phyloP scores from a whole-genome alignment of 2,888 invertebrate species.

The Yponomeuta evonymella region DNA sequence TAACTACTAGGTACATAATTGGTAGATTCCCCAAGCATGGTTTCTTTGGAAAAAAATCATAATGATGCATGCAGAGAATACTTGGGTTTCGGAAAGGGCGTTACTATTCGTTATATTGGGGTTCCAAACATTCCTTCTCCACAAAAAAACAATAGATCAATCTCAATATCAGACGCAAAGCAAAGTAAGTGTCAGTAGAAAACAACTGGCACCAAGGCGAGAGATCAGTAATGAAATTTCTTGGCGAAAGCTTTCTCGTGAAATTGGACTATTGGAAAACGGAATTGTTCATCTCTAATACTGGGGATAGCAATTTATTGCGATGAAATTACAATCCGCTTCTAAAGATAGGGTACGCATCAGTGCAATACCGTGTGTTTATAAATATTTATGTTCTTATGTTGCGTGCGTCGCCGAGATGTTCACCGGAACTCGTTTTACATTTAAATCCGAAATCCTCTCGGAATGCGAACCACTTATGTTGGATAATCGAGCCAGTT shows the following conservation, averaged over 20 bases:
- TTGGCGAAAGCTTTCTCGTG: conserved; percentile 17
- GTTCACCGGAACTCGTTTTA: background rate
- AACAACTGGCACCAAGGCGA: conserved; percentile 2
- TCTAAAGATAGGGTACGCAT: too few relatives aligned
- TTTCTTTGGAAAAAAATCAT: too few relatives aligned
- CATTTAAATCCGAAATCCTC: background rate
- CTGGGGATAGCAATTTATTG: conserved; percentile 3
- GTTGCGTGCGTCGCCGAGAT: background rate
- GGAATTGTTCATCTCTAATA: background rate
- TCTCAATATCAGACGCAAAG: background rate
- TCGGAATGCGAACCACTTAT: background rate
- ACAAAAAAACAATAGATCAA: background rate
- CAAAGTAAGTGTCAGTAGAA: background rate
- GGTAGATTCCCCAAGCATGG: too few relatives aligned
- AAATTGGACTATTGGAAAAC: conserved; percentile 12
- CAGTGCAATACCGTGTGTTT: background rate
- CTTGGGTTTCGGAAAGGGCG: too few relatives aligned
- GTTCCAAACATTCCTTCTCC: background rate
- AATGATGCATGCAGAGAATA: too few relatives aligned
- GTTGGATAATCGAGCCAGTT: background rate
- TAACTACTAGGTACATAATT: too few relatives aligned
- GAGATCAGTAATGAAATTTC: conserved; percentile 19
- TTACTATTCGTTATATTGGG: too few relatives aligned
- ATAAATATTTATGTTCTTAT: background rate
- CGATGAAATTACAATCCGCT: background rate